Percentiles rank a stretch among this genome's conserved stretches.
Conservation (phyloP, 2,113 vertebrate species). For the Cathartes aura region DNA sequence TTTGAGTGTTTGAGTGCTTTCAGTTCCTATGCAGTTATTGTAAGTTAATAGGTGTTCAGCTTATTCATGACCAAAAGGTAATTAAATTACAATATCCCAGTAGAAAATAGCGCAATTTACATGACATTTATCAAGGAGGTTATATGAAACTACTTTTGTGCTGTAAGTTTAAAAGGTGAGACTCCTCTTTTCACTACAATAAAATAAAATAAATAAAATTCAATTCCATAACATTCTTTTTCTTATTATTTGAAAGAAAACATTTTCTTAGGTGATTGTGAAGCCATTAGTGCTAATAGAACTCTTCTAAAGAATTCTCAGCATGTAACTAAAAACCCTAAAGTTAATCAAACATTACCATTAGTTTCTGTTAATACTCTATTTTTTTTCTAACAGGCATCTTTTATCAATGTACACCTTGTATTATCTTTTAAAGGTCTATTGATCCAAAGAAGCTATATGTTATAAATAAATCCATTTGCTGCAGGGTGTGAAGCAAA, state of each 20-base stretch:
- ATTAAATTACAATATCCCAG: not conserved
- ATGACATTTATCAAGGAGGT: not conserved
- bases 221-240: not conserved
- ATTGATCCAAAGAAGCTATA: not conserved
- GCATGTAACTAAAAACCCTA: not conserved
- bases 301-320: not conserved
- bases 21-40: not conserved
- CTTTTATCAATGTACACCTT: not conserved
- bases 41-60: not conserved
- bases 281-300: not conserved
- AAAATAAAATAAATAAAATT: not conserved
- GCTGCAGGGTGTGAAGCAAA: not conserved
- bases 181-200: not conserved
- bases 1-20: not conserved
- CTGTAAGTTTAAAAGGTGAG: not conserved
- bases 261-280: not conserved
- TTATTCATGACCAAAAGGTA: not conserved
- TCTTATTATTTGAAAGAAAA: not conserved
- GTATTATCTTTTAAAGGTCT: not conserved
- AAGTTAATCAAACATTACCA: not conserved
- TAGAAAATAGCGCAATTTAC: not conserved
- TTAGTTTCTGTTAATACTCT: not conserved
- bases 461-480: not conserved
- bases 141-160: not conserved
- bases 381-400: not conserved